Evolutionary conservation across 2,888 invertebrate species (phyloP), one percentile per base, ranked within the genome.

Genomic region (Chrysolina oricalcia): DNA sequence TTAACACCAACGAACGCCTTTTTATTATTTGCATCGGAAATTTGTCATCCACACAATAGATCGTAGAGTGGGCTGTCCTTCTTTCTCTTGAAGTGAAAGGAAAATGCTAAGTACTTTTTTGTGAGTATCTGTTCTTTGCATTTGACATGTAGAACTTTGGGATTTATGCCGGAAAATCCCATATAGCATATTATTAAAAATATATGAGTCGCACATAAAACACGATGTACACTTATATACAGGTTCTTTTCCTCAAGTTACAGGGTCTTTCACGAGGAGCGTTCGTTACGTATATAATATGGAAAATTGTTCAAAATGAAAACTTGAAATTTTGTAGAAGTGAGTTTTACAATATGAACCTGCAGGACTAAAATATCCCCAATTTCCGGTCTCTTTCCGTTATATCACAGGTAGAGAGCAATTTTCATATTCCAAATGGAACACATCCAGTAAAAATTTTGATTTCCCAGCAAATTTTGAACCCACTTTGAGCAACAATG

Each of bases 21-120:
- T 46, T 35, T 27, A 59, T 59, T 59, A 53, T 53, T 59, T 59
- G 59, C 27, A 59, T 59, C 59, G 23, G 27, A 59, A 59, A 59
- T 59, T 27, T 59, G 59, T 59, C 59, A 59, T 59, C 59, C 35
- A 17, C 59, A 59, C 59, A 59, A 59, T 59, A 59, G 35, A 59
- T n/a, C 1, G 23, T n/a, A 35, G 15, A 59, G 27, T 59, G 59
- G 59, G 59, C n/a, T 27, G 59, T 59, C 35, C 35, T 59, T n/a
- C n/a, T 59, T 59, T n/a, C 59, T 59, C 13, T 35, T 9, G 59
- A 35, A 35, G 10, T 59, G 59, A 59, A 59, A 59, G 35, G 27
- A 35, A 59, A 59, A 59, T 59, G 59, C 10, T 59, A 59, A 59
- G 59, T 59, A 59, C 35, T 59, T 59, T 59, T 59, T 59, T 59